Percentiles rank a stretch among this genome's conserved stretches.
These are phyloP conservation scores for Arothron firmamentum DNA, from an alignment of 2,113 vertebrate genomes.

Conservation along the genomic window DNA sequence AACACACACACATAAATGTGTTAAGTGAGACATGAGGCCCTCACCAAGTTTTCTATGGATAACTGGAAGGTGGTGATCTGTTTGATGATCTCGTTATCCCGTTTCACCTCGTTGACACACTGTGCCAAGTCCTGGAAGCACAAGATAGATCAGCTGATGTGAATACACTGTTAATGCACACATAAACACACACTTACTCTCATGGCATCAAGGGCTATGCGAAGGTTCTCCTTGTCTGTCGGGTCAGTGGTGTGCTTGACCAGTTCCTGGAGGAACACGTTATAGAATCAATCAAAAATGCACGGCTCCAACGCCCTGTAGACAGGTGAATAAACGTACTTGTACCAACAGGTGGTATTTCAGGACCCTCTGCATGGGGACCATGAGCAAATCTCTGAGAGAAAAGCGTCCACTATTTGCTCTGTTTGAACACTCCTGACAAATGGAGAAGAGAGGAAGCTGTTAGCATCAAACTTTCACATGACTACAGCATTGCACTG, in stretches of 20 bases:
- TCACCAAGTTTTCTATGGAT: slow-evolving; percentile 83
- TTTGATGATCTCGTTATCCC: slow-evolving; percentile 86
- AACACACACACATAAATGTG: not conserved
- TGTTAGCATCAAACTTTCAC: too few species aligned
- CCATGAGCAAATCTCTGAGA: slow-evolving; percentile 88
- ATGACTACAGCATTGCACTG: too few species aligned
- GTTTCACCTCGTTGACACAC: slow-evolving; percentile 88
- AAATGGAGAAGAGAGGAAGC: not conserved
- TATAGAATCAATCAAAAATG: not conserved
- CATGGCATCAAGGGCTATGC: slow-evolving; percentile 85
- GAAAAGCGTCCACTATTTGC: slow-evolving; percentile 89
- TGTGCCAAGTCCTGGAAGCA: slow-evolving; percentile 83
- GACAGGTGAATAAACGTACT: slow-evolving; percentile 32
- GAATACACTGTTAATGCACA: not conserved
- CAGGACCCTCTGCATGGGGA: slow-evolving; percentile 90
- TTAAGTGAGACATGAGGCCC: not conserved
- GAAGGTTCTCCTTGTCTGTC: slow-evolving; percentile 82
- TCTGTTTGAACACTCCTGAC: slow-evolving; percentile 87
- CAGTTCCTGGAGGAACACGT: slow-evolving; percentile 75
- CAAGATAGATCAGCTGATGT: too few species aligned
- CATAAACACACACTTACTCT: slow-evolving; percentile 62
- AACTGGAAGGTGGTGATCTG: slow-evolving; percentile 89
- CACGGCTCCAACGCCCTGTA: not conserved
- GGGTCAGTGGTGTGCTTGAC: slow-evolving; percentile 82
- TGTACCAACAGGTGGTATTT: slow-evolving; percentile 86